Evolutionary conservation across 2,113 vertebrate species (phyloP).

Genomic region (Bungarus multicinctus): DNA sequence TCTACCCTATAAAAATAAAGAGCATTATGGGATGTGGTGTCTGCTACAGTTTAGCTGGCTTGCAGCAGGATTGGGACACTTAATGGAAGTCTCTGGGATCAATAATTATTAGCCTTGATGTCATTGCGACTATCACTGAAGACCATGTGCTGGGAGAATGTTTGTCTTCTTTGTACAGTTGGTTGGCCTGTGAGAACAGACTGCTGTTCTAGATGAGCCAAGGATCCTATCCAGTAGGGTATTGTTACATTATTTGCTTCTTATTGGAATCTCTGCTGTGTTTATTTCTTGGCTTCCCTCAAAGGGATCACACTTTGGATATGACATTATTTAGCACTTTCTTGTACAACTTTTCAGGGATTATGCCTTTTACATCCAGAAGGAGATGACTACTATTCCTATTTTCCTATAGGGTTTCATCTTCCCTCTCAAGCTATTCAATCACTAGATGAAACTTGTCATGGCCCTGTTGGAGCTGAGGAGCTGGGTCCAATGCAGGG

Average conservation of each 20-base stretch:
- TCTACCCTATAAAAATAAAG: neutral
- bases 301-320: neutral
- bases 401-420: neutral
- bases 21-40: neutral
- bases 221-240: neutral
- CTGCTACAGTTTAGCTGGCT: neutral
- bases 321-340: neutral
- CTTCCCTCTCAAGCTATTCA: neutral
- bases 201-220: neutral
- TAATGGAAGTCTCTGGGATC: neutral
- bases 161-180: neutral
- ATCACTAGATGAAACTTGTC: neutral
- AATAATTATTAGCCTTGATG: neutral
- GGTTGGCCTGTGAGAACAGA: neutral
- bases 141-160: neutral
- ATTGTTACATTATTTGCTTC: neutral
- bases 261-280: neutral
- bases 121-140: neutral
- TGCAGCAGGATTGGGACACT: neutral
- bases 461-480: too few relatives aligned
- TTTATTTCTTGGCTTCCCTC: neutral
- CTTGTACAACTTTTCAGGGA: too few relatives aligned
- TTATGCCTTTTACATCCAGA: neutral
- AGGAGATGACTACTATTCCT: neutral
- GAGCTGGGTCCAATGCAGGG: too few relatives aligned